Evolutionary conservation across 2,113 vertebrate species (phyloP).

Genomic region (Catagonus wagneri): DNA sequence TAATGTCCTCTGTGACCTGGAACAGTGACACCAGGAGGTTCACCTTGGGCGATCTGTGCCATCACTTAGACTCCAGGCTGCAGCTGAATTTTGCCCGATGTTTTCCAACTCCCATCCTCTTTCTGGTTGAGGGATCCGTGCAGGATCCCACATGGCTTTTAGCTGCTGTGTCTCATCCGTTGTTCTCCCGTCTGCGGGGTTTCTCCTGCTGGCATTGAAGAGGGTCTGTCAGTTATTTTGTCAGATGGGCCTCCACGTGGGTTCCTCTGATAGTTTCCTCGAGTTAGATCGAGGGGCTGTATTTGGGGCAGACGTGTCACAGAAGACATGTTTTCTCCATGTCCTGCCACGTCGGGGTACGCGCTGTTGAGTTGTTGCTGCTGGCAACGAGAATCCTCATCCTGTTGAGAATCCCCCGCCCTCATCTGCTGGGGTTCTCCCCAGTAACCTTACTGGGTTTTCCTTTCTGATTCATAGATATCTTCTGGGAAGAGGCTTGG

Average conservation of each 20-base stretch:
- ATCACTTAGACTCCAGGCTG: not conserved
- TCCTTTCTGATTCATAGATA: not conserved
- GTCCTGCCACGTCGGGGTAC: accelerated
- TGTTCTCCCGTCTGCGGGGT: too few relatives aligned
- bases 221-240: not conserved
- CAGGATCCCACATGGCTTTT: not conserved
- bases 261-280: not conserved
- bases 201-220: not conserved
- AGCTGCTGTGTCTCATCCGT: not conserved
- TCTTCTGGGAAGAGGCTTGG: not conserved
- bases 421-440: not conserved
- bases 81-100: not conserved
- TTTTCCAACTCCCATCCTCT: accelerated
- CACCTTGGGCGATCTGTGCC: not conserved
- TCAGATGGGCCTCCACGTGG: accelerated
- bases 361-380: not conserved
- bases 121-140: not conserved
- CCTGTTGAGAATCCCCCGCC: not conserved
- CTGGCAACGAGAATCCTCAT: not conserved
- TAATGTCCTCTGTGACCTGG: too few relatives aligned
- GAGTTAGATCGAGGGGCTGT: not conserved
- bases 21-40: not conserved
- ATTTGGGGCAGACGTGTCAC: not conserved
- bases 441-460: not conserved
- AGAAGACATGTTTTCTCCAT: accelerated